Base-by-base conservation (phyloP, 2,888 invertebrate genomes). In the Apotomis capreana region DNA sequence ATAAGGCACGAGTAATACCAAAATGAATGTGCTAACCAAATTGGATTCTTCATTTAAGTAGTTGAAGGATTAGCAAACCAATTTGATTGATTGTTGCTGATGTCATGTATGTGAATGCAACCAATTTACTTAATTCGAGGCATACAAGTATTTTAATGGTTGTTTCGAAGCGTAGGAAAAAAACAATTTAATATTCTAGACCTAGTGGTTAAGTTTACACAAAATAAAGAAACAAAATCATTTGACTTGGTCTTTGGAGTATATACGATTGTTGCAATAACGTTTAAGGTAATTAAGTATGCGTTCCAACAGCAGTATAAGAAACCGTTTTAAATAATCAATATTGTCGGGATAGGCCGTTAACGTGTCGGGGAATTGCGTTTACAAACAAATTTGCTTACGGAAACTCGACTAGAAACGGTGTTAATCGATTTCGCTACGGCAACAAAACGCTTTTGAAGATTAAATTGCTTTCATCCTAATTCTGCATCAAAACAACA, bases 371-470 rank as follows among this genome's bases (percentile, higher is more conserved):
- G 67, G 55, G 67, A 71, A 71, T 67, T 67, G 49, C 70, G 65
- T 67, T 71, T 67, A 67, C 65, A 71, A 71, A 70, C 70, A 70
- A 71, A 71, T 71, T 71, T 71, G 71, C 71, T 68, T 71, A 68
- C 71, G 71, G 67, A 71, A 71, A 71, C 64, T 65, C 65, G 65
- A 44, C 44, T 71, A 46, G 26, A 67, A 26, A 68, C 61, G 61
- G 67, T 68, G 71, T 71, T 71, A 71, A 71, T 71, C 71, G 71
- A 68, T 71, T 71, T 71, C 62, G 61, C 61, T 71, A 51, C 26
- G 51, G 57, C 71, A 57, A 62, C 61, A 57, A 68, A 71, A 71
- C 62, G 67, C 57, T 71, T 71, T 71, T 68, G 67, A 71, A 44
- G 67, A 71, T 71, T 67, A 68, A 68, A 68, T 57, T 68, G 67